These are phyloP conservation scores for Acipenser transmontanus DNA, from an alignment of 2,797 vertebrate species.

Conservation along the genomic window DNA sequence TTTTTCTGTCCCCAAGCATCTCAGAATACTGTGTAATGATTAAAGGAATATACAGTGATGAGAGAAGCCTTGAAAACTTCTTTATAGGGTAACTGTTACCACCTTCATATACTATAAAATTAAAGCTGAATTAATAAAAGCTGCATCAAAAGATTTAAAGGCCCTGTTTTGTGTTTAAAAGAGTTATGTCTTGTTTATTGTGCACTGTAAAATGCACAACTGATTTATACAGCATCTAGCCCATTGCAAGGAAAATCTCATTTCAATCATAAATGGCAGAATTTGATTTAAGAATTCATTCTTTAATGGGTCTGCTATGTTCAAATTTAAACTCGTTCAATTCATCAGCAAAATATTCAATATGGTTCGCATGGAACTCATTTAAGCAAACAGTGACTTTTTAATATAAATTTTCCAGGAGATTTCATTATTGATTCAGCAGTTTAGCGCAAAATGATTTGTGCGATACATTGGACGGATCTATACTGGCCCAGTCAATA, in stretches of 20 bases:
- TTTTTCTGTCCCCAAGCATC: neutral
- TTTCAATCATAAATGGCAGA: conserved; percentile 96
- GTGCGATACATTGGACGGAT: conserved; percentile 95
- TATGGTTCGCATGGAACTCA: conserved; percentile 81
- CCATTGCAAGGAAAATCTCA: conserved; percentile 80
- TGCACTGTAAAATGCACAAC: conserved; percentile 73
- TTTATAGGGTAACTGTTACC: conserved; percentile 28
- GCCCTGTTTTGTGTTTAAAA: conserved; percentile 79
- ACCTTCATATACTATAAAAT: conserved; percentile 48
- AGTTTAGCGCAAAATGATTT: conserved; percentile 97
- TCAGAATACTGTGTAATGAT: neutral
- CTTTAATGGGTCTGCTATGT: conserved; percentile 91
- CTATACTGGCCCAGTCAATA: conserved; percentile 83
- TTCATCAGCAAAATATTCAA: conserved; percentile 98
- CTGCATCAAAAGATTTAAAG: conserved; percentile 71
- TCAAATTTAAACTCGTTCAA: conserved; percentile 94
- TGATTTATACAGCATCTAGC: conserved; percentile 81
- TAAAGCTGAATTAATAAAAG: conserved; percentile 62
- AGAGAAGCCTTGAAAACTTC: neutral
- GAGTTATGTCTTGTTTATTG: conserved; percentile 91
- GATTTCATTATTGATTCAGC: conserved; percentile 96
- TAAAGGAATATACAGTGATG: no score
- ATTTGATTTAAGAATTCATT: conserved; percentile 93
- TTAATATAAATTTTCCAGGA: conserved; percentile 98
- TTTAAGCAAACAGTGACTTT: conserved; percentile 80